Evolutionary conservation across 2,888 invertebrate species (phyloP), one percentile per base, ranked within the genome.

Genomic region (Erpobdella octoculata): DNA sequence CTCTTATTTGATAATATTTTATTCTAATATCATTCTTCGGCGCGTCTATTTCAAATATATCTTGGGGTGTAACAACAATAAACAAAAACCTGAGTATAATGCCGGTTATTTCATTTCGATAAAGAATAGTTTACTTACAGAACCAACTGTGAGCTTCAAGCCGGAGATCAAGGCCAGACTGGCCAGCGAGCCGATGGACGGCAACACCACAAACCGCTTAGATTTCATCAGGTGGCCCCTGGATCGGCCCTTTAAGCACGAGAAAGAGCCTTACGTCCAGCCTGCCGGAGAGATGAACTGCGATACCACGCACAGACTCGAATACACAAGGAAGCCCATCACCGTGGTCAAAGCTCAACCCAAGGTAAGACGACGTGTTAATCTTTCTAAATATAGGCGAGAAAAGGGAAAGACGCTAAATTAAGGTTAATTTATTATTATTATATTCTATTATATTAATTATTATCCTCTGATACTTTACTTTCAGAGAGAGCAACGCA

Each of bases 311-410:
- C 69, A 69, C 33, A 58, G 58, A 15, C n/a, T 69, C 18, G 69
- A 69, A 31, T 69, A 28, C 69, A 69, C 69, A 12, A 69, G 69
- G 58, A 69, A 69, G 35, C 69, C 69, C 5, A 25, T 69, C 0
- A 36, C 31, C 9, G n/a, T 2, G 12, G 25, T 53, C 4, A n/a
- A 53, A 53, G 69, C 33, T n/a, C 9, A 28, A 21, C 48, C 35
- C 31, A 46, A 69, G 58, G 69, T 69, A 6, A 28, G 46, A 28
- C n/a, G 9, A 35, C 21, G 6, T 65, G 12, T 33, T 65, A 2
- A n/a, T 12, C n/a, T 9, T 53, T 12, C 21, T 12, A 53, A n/a
- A n/a, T n/a, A n/a, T n/a, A n/a, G n/a, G n/a, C n/a, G n/a, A n/a
- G n/a, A n/a, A n/a, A n/a, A n/a, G n/a, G n/a, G n/a, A n/a, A n/a